Evolutionary conservation across 2,797 vertebrate species (phyloP).

Genomic region (Falco cherrug): DNA sequence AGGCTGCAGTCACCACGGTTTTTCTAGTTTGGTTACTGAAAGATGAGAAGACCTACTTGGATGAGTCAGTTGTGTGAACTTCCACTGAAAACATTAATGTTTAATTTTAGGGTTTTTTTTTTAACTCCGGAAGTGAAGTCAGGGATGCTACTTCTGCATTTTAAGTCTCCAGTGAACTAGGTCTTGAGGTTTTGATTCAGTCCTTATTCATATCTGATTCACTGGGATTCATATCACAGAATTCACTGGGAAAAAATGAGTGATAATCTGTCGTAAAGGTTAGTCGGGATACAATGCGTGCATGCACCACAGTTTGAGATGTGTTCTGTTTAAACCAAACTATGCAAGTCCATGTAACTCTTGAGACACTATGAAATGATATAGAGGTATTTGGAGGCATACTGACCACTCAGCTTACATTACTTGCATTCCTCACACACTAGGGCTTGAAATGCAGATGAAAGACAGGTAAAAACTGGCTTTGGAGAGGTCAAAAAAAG

Average conservation of each 20-base stretch:
- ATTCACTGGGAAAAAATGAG: neutral
- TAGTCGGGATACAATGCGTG: neutral
- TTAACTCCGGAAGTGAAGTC: neutral
- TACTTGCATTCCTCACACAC: neutral
- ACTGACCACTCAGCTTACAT: neutral
- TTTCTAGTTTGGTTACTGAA: neutral
- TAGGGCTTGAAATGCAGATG: neutral
- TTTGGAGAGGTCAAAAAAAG: neutral
- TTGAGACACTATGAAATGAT: neutral
- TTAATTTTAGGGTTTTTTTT: neutral
- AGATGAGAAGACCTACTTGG: neutral
- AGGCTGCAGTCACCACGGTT: neutral
- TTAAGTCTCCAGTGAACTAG: neutral
- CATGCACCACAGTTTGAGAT: neutral
- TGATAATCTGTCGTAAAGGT: neutral
- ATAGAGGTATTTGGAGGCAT: neutral
- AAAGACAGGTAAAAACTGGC: neutral
- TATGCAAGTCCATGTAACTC: neutral
- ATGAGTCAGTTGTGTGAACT: neutral
- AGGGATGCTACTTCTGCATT: neutral
- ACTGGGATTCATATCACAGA: neutral
- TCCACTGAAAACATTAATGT: neutral
- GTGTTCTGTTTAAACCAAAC: neutral
- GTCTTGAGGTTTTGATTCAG: constrained; percentile 13
- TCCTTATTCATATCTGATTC: neutral